phyloP scores from a whole-genome alignment of 1,140 invertebrate species.

The Dolichoris vasculosae region DNA sequence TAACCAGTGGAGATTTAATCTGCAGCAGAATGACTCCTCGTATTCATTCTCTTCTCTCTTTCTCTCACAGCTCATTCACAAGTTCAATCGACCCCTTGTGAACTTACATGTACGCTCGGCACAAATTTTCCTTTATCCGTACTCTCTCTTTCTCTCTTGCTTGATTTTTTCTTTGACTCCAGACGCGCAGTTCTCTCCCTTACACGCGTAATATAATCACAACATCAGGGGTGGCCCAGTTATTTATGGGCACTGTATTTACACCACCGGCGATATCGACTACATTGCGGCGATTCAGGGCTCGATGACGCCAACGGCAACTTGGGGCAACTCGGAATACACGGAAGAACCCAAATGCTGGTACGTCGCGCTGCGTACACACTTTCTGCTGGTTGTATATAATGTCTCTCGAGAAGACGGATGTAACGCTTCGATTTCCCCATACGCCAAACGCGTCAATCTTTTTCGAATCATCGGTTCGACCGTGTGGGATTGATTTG shows the following conservation, averaged over 20 bases:
- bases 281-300: slow-evolving; percentile 55
- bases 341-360: not conserved
- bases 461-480: not conserved
- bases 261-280: slow-evolving; percentile 16
- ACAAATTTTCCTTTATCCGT: slow-evolving; percentile 21
- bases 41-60: slow-evolving; percentile 26
- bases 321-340: not conserved
- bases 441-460: not conserved
- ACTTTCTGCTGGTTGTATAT: not conserved
- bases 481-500: not conserved
- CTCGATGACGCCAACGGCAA: slow-evolving; percentile 15
- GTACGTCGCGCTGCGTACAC: slow-evolving; percentile 13
- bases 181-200: slow-evolving; percentile 3
- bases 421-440: slow-evolving; percentile 30
- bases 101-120: not conserved
- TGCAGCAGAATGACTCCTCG: slow-evolving; percentile 55
- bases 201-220: slow-evolving; percentile 72
- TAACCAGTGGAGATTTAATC: slow-evolving; percentile 75
- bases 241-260: slow-evolving; percentile 73
- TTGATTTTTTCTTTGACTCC: slow-evolving; percentile 35
- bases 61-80: not conserved
- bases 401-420: slow-evolving; percentile 6
- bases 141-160: slow-evolving; percentile 51
- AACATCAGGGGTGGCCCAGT: slow-evolving; percentile 72
- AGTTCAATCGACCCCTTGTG: slow-evolving; percentile 21